phyloP scores from a whole-genome alignment of 2,888 invertebrate genomes.

The Portevinia maculata region DNA sequence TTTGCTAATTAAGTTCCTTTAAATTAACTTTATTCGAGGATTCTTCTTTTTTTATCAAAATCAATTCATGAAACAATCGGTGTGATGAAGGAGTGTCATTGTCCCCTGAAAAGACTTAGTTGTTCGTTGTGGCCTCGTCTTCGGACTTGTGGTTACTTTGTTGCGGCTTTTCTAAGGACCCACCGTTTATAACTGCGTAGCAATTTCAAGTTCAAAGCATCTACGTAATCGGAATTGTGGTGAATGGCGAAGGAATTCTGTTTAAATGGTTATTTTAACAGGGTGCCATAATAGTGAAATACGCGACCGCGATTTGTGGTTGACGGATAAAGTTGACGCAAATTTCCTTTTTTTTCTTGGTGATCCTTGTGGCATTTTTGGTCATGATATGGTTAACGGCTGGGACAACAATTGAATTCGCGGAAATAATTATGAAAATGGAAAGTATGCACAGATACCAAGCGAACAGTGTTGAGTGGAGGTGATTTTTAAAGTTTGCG shows the following conservation, averaged over 20 bases:
- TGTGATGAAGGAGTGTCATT: not conserved
- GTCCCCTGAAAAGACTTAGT: not conserved
- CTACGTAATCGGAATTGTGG: conserved; percentile 60
- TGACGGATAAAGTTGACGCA: conserved; percentile 57
- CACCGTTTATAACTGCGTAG: conserved; percentile 1
- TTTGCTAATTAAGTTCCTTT: conserved; percentile 65
- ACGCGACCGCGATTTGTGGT: conserved; percentile 61
- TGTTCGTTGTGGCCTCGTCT: conserved; percentile 1
- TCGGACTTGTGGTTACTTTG: conserved; percentile 57
- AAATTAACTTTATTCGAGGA: conserved; percentile 48
- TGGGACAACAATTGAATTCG: conserved; percentile 27
- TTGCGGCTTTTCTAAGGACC: conserved; percentile 36
- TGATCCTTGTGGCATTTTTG: conserved; percentile 44
- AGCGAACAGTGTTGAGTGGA: too few relatives aligned
- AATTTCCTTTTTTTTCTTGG: conserved; percentile 30
- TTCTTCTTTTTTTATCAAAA: not conserved
- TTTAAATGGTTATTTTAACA: conserved; percentile 5
- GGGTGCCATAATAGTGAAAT: conserved; percentile 47
- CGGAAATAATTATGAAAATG: conserved; percentile 38
- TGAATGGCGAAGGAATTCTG: conserved; percentile 18
- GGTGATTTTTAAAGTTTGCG: too few relatives aligned
- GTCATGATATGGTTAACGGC: conserved; percentile 15
- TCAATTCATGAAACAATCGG: conserved; percentile 20
- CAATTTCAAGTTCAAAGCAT: conserved; percentile 54
- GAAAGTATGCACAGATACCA: too few relatives aligned